Evolutionary conservation across 2,113 vertebrate genomes (phyloP).

Genomic region (Python bivittatus): DNA sequence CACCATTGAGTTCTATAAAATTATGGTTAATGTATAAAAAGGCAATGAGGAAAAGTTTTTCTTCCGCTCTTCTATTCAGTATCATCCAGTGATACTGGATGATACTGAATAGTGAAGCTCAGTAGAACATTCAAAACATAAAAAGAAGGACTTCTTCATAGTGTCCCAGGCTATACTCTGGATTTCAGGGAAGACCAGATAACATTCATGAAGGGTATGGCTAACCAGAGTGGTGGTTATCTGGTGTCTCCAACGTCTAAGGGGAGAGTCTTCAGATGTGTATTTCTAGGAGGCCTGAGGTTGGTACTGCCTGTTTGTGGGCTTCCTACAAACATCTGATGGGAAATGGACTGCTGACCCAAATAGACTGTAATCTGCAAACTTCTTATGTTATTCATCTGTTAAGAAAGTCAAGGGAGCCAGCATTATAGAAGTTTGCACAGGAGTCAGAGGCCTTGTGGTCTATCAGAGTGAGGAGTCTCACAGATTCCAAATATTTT

Average conservation of each 20-base stretch:
- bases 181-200: not conserved
- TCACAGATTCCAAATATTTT: slow-evolving; percentile 44
- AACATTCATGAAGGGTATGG: not conserved
- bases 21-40: not conserved
- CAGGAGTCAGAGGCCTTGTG: slow-evolving; percentile 32
- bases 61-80: not conserved
- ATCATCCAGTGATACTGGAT: too few species aligned
- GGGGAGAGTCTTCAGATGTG: not conserved
- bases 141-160: not conserved
- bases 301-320: not conserved
- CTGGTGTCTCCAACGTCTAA: not conserved
- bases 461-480: slow-evolving; percentile 35
- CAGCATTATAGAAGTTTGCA: slow-evolving; percentile 27
- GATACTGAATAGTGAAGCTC: too few species aligned
- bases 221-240: not conserved
- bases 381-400: not conserved
- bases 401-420: slow-evolving; percentile 24
- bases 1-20: not conserved
- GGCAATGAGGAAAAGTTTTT: not conserved
- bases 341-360: not conserved
- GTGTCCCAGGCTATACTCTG: not conserved
- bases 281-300: not conserved
- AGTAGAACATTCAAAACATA: not conserved
- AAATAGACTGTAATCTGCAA: not conserved
- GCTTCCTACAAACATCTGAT: not conserved